A percentile compares a stretch with the other conserved stretches of the same genome.
Evolutionary conservation across 2,797 vertebrate genomes (phyloP).

Genomic region (Cirrhinus molitorella): DNA sequence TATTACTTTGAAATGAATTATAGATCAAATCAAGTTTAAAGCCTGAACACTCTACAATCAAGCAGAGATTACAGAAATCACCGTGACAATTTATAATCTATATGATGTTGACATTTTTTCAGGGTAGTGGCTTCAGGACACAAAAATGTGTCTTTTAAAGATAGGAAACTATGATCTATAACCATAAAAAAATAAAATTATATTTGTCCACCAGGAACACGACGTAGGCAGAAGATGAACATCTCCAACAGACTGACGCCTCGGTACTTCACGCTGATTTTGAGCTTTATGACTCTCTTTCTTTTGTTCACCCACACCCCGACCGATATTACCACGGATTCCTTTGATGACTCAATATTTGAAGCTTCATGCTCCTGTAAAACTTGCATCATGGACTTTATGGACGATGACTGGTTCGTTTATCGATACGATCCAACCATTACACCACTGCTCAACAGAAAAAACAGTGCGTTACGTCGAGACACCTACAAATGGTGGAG

Average conservation of each 20-base stretch:
- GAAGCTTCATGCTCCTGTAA: conserved; percentile 5
- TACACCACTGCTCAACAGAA: conserved; percentile 14
- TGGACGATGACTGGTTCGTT: conserved; percentile 15
- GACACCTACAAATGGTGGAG: conserved; percentile 14
- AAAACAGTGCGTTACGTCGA: background rate
- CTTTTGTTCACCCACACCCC: conserved; percentile 5
- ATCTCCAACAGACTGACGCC: background rate
- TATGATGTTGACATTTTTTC: background rate
- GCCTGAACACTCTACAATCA: background rate
- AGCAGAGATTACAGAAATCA: background rate
- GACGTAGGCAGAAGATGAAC: background rate
- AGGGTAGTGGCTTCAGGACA: background rate
- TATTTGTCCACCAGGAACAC: background rate
- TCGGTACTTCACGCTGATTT: background rate
- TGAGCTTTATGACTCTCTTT: background rate
- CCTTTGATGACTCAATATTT: background rate
- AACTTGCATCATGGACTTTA: conserved; percentile 9
- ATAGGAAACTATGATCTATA: background rate
- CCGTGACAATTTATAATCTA: background rate
- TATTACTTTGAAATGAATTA: too few relatives aligned
- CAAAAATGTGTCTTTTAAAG: background rate
- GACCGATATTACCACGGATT: background rate
- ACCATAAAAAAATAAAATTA: background rate
- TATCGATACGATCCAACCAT: conserved; percentile 1
- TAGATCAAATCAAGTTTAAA: background rate